phyloP scores from a whole-genome alignment of 2,888 invertebrate genomes.

The Morpho achilles region DNA sequence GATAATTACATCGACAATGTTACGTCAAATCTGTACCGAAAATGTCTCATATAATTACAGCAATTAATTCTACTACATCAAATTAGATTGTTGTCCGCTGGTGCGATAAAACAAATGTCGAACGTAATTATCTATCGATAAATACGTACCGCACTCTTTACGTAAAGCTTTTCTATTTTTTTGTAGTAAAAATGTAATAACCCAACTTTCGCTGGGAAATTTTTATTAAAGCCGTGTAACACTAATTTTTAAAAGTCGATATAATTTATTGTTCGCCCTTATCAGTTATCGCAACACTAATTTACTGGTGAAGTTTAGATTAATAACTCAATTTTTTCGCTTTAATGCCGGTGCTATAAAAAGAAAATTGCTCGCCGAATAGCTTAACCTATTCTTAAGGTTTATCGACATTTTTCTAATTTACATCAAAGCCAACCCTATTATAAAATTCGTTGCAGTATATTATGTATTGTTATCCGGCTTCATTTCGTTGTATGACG shows the following conservation, averaged over 20 bases:
- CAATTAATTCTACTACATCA: slow-evolving; percentile 8
- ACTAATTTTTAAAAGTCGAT: slow-evolving; percentile 37
- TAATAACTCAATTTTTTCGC: slow-evolving; percentile 43
- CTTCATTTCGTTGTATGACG: slow-evolving; percentile 66
- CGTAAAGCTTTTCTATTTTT: slow-evolving; percentile 1
- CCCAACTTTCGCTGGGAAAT: slow-evolving; percentile 6
- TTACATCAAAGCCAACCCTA: slow-evolving; percentile 30
- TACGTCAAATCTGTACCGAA: slow-evolving; percentile 13
- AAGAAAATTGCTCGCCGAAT: slow-evolving; percentile 21
- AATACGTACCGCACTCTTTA: slow-evolving; percentile 18
- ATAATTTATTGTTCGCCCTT: slow-evolving; percentile 46
- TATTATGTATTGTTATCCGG: slow-evolving; percentile 32
- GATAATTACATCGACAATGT: slow-evolving; percentile 10
- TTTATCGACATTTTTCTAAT: slow-evolving; percentile 28
- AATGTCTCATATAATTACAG: slow-evolving; percentile 20
- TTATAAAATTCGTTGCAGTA: slow-evolving; percentile 31
- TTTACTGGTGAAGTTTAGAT: slow-evolving; percentile 52
- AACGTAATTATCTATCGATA: slow-evolving; percentile 15
- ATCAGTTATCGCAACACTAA: slow-evolving; percentile 52
- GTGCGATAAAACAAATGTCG: slow-evolving; percentile 22
- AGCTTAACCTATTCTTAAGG: slow-evolving; percentile 11
- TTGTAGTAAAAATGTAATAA: slow-evolving; percentile 7
- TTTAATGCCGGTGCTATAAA: slow-evolving; percentile 13
- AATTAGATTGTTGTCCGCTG: slow-evolving; percentile 13
- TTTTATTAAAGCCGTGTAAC: slow-evolving; percentile 27